Conservation (phyloP, 2,113 vertebrate genomes). For the Saguinus midas region DNA sequence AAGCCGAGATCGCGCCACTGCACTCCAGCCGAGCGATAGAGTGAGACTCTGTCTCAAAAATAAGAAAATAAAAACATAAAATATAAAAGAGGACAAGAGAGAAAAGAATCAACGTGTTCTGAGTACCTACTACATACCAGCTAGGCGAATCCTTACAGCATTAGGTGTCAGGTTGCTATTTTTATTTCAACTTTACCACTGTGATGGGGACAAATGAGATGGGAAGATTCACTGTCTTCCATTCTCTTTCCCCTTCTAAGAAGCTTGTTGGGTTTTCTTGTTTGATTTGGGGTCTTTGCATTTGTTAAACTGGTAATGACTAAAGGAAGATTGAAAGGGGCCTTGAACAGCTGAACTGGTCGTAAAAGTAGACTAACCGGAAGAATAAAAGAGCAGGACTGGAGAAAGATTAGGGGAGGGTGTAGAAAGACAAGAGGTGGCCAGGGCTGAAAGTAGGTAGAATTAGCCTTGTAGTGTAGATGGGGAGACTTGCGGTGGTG, state of each 20-base stretch:
- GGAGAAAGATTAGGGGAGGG: not conserved
- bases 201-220: not conserved
- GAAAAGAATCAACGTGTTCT: not conserved
- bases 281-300: not conserved
- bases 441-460: not conserved
- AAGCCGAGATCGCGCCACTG: too few relatives aligned
- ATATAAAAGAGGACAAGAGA: not conserved
- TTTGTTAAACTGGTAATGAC: not conserved
- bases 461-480: not conserved
- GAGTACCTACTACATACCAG: not conserved
- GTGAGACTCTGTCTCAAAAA: too few relatives aligned
- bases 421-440: not conserved
- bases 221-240: not conserved
- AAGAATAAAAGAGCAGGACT: not conserved
- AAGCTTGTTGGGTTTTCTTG: not conserved
- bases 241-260: not conserved
- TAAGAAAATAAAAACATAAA: not conserved
- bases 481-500: not conserved
- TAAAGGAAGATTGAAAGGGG: not conserved
- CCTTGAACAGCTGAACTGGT: not conserved
- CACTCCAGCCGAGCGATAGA: too few relatives aligned
- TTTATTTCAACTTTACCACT: not conserved
- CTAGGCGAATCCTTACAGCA: not conserved
- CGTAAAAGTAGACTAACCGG: not conserved
- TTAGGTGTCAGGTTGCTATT: not conserved